phyloP scores from a whole-genome alignment of 2,113 vertebrate genomes.

The Zosterops lateralis region DNA sequence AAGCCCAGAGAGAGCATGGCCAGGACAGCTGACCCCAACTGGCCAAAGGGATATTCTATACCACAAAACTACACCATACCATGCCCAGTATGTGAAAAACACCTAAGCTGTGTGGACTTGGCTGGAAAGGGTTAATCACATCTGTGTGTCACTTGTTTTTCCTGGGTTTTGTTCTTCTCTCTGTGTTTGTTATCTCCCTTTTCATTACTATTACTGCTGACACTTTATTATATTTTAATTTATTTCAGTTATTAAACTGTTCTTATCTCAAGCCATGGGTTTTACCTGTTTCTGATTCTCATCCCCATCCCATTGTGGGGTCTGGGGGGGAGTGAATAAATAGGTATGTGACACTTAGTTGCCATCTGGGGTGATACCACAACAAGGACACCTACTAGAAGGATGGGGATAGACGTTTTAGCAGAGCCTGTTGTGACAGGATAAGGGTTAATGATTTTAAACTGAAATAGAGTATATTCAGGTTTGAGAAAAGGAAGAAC shows the following conservation, averaged over 20 bases:
- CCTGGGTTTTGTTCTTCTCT: not conserved
- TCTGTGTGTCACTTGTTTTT: not conserved
- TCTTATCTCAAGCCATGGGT: not conserved
- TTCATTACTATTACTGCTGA: not conserved
- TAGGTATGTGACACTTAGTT: not conserved
- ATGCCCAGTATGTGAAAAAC: not conserved
- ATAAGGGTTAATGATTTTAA: not conserved
- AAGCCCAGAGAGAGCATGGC: not conserved
- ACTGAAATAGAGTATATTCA: not conserved
- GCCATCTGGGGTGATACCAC: not conserved
- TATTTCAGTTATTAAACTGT: not conserved
- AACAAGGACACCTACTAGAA: fast-evolving
- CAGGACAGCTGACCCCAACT: not conserved
- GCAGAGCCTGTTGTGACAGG: not conserved
- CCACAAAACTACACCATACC: not conserved
- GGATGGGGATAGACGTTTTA: not conserved
- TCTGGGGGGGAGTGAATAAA: fast-evolving
- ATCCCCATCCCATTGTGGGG: not conserved
- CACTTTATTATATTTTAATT: not conserved
- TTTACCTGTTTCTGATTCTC: not conserved
- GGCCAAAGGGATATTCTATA: not conserved
- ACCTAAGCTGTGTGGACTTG: not conserved
- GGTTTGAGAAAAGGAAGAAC: not conserved
- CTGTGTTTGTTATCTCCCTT: not conserved
- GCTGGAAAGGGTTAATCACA: not conserved